Conservation (phyloP, 2,888 invertebrate species). For the Standfussiana lucernea region DNA sequence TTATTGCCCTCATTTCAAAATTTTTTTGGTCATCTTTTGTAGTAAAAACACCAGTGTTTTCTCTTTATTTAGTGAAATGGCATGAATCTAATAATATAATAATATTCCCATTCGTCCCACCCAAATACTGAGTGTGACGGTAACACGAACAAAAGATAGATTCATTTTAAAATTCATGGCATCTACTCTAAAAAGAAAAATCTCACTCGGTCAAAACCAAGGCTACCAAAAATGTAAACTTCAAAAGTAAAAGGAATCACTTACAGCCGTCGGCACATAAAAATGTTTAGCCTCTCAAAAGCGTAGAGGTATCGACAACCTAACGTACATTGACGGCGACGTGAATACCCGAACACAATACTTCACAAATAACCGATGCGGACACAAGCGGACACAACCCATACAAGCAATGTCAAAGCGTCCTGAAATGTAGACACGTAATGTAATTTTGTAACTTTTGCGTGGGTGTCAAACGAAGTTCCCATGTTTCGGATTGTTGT, state of each 20-base stretch:
- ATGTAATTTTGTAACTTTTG: slow-evolving; percentile 24
- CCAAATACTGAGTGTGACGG: neutral
- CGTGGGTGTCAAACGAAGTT: neutral
- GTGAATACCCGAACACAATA: slow-evolving; percentile 16
- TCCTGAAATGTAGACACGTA: slow-evolving; percentile 14
- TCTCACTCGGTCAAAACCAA: neutral
- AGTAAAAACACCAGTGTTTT: neutral
- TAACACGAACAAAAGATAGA: neutral
- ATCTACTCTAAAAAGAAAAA: neutral
- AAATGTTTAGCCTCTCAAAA: neutral
- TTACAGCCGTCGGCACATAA: neutral
- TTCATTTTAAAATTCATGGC: neutral
- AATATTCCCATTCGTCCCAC: neutral
- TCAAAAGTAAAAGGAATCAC: neutral
- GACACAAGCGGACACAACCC: neutral
- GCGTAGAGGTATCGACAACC: neutral
- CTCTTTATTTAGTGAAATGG: neutral
- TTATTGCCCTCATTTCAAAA: neutral
- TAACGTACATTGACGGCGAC: slow-evolving; percentile 26
- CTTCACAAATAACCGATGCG: slow-evolving; percentile 27
- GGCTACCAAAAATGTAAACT: neutral
- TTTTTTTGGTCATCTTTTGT: neutral
- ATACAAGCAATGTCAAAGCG: slow-evolving; percentile 10
- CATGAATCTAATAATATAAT: neutral
- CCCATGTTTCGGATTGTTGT: neutral